A percentile compares a stretch with the other conserved stretches of the same genome.
These are phyloP conservation scores for Tanytarsus gracilentus DNA, from an alignment of 2,888 invertebrate species.

Conservation along the genomic window DNA sequence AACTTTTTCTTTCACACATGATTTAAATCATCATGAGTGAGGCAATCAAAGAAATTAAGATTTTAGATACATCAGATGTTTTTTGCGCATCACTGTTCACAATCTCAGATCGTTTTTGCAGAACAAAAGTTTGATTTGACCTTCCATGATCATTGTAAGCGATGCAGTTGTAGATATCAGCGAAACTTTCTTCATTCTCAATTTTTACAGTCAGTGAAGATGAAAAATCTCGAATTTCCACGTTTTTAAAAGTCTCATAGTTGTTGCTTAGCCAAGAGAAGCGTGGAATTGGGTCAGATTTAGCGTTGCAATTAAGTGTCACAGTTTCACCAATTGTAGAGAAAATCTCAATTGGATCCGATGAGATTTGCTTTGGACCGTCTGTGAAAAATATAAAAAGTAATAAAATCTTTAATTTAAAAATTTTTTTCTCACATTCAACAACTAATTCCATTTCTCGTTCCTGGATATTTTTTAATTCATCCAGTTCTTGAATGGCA, in stretches of 20 bases:
- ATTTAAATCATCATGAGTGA: too few species aligned
- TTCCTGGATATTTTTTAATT: neutral
- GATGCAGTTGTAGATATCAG: neutral
- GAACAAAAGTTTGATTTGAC: neutral
- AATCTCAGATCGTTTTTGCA: neutral
- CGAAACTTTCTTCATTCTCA: neutral
- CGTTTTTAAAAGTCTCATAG: neutral
- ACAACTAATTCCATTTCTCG: neutral
- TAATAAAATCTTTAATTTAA: neutral
- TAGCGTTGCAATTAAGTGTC: neutral
- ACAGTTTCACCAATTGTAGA: neutral
- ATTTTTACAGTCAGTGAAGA: neutral
- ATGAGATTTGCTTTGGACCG: neutral
- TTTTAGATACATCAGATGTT: too few species aligned
- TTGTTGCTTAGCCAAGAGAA: neutral
- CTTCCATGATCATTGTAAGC: neutral
- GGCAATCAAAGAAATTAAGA: too few species aligned
- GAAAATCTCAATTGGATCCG: neutral
- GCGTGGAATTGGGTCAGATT: neutral
- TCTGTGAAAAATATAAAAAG: neutral
- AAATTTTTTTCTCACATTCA: slow-evolving; percentile 10
- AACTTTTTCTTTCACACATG: too few species aligned
- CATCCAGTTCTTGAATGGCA: neutral
- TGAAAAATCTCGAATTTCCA: neutral
- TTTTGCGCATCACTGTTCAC: too few species aligned